Evolutionary conservation across 2,797 vertebrate species (phyloP), one percentile per base, ranked within the genome.

Genomic region (Benthosema pterotum): DNA sequence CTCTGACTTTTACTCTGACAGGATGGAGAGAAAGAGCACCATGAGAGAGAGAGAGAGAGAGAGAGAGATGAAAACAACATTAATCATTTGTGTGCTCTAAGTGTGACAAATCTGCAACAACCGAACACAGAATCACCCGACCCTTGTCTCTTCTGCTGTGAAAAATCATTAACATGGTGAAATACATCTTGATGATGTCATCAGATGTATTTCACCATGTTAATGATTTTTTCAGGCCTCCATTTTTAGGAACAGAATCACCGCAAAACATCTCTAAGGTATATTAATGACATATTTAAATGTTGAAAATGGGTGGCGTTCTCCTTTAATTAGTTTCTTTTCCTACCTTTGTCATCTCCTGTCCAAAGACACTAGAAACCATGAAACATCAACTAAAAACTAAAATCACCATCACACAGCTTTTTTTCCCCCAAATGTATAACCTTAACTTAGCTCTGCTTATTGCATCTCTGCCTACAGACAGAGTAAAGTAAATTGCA

Each of bases 351-450:
- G 28, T 22, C 18, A 19, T 50, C 42, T 62, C 12, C 52, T 42
- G 60, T 22, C 50, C 19, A 15, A 11, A 38, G 32, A 38, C 32
- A 38, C 32, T 38, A 38, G 32, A 38, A 38, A 9, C 32, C 32
- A 9, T 38, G 32, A 38, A 38, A 38, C 32, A n/a, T 32, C 25
- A 11, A 9, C 42, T n/a, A 58, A 9, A 47, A 65, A 70, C 32
- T 38, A 9, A 7, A 76, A 76, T 67, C 56, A 32, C 53, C 72
- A 74, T 77, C 59, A 63, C 32, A 5, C 28, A n/a, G n/a, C 63
- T 80, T 79, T 58, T 71, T 78, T 64, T n/a, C n/a, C n/a, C n/a
- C n/a, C 72, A 85, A 78, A 84, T 84, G 63, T 59, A 78, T 64
- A 60, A 47, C n/a, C 15, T 57, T 63, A 52, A 67, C 15, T 58